Conservation (phyloP, 2,888 invertebrate species). For the Agrochola circellaris region DNA sequence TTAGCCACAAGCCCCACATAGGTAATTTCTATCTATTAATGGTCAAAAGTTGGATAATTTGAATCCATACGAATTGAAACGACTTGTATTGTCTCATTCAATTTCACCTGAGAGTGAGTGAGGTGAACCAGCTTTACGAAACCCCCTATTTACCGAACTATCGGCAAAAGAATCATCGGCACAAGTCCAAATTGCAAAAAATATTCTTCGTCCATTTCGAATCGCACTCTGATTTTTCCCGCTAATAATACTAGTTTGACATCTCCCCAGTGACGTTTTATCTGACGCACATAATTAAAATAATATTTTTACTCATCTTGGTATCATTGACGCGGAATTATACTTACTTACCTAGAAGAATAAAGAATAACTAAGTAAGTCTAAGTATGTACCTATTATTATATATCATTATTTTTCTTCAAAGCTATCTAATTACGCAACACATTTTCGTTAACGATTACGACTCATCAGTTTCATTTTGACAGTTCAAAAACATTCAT, state of each 20-base stretch:
- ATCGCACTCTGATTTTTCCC: background rate
- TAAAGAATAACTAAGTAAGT: background rate
- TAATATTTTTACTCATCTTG: constrained; percentile 6
- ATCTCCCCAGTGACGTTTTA: constrained; percentile 1
- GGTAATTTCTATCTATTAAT: background rate
- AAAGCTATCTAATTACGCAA: too few relatives aligned
- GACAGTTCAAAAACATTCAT: too few relatives aligned
- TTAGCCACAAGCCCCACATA: too few relatives aligned
- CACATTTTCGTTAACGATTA: too few relatives aligned
- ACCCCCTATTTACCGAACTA: background rate
- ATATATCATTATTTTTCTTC: too few relatives aligned
- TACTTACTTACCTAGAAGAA: background rate
- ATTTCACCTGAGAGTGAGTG: background rate
- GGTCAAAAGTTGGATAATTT: background rate
- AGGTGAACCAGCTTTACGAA: background rate
- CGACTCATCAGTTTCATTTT: too few relatives aligned
- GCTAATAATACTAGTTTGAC: background rate
- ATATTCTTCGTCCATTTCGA: background rate
- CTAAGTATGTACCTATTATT: background rate
- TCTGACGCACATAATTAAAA: constrained; percentile 10
- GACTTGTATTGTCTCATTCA: background rate
- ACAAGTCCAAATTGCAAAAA: background rate
- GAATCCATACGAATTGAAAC: background rate
- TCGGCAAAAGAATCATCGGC: background rate
- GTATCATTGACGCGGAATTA: constrained; percentile 1